phyloP scores from a whole-genome alignment of 2,797 vertebrate species.

The Gouania willdenowi region DNA sequence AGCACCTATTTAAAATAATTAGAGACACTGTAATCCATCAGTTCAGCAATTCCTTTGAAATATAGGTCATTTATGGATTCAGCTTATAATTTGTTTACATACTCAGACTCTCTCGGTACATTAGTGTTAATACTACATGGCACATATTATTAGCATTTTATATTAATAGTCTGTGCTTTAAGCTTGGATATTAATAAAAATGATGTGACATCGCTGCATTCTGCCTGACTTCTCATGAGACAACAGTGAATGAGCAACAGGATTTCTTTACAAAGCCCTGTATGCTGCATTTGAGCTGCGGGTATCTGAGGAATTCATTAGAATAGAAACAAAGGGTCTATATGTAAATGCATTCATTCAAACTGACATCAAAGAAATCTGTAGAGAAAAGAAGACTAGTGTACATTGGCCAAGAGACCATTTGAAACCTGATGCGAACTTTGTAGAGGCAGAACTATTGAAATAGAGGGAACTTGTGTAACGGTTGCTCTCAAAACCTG shows the following conservation, averaged over 20 bases:
- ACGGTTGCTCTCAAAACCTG: too few species aligned
- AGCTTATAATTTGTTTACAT: constrained; percentile 11
- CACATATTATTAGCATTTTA: constrained; percentile 10
- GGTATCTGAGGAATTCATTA: too few species aligned
- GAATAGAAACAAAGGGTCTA: too few species aligned
- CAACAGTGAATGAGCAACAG: not conserved
- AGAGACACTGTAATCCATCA: not conserved
- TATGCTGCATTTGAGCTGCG: too few species aligned
- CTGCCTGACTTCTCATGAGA: not conserved
- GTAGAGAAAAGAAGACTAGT: too few species aligned
- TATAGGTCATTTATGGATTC: constrained; percentile 32
- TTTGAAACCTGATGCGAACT: too few species aligned
- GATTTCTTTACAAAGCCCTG: not conserved
- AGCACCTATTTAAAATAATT: not conserved
- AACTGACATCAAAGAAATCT: too few species aligned
- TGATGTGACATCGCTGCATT: not conserved
- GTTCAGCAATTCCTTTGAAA: constrained; percentile 6
- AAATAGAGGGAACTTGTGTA: too few species aligned
- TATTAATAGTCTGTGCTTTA: constrained; percentile 6
- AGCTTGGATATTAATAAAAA: not conserved
- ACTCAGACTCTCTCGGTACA: constrained; percentile 3
- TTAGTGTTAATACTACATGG: constrained; percentile 18
- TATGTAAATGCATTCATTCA: too few species aligned
- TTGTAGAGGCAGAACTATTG: too few species aligned
- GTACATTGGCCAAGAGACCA: too few species aligned